Percentiles rank a stretch among this genome's conserved stretches.
These are phyloP conservation scores for Drosophila pseudoobscura DNA, from an alignment of 1,140 invertebrate species.

Conservation along the genomic window DNA sequence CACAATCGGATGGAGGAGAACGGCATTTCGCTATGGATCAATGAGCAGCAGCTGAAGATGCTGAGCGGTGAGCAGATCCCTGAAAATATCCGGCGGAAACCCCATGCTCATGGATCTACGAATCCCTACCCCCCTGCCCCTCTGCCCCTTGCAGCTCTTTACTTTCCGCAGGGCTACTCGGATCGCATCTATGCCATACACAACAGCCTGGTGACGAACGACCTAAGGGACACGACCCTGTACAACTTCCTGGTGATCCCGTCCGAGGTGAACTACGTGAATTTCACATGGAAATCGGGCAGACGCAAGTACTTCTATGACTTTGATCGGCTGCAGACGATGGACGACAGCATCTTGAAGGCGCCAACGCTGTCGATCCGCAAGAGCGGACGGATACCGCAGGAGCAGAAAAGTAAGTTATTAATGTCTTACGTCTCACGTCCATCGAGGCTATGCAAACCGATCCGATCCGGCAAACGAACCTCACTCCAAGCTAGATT, in stretches of 20 bases:
- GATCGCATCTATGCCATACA: conserved; percentile 95
- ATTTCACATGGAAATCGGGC: conserved; percentile 96
- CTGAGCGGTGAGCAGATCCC: conserved; percentile 88
- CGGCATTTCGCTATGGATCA: conserved; percentile 93
- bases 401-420: conserved; percentile 90
- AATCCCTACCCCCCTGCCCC: neutral
- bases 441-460: conserved; percentile 1
- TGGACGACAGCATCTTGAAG: conserved; percentile 91
- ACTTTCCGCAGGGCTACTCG: conserved; percentile 72
- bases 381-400: conserved; percentile 91
- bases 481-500: conserved; percentile 86
- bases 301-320: conserved; percentile 93
- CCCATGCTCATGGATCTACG: neutral
- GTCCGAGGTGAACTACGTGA: conserved; percentile 94
- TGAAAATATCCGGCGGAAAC: neutral
- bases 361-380: conserved; percentile 94
- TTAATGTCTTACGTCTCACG: neutral
- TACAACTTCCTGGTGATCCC: conserved; percentile 94
- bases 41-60: conserved; percentile 94
- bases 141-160: conserved; percentile 50
- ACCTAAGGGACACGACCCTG: conserved; percentile 94
- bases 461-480: conserved; percentile 6
- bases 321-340: conserved; percentile 93
- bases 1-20: conserved; percentile 67
- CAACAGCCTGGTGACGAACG: conserved; percentile 92